Conservation (phyloP, 2,888 invertebrate genomes). For the Anarsia innoxiella region DNA sequence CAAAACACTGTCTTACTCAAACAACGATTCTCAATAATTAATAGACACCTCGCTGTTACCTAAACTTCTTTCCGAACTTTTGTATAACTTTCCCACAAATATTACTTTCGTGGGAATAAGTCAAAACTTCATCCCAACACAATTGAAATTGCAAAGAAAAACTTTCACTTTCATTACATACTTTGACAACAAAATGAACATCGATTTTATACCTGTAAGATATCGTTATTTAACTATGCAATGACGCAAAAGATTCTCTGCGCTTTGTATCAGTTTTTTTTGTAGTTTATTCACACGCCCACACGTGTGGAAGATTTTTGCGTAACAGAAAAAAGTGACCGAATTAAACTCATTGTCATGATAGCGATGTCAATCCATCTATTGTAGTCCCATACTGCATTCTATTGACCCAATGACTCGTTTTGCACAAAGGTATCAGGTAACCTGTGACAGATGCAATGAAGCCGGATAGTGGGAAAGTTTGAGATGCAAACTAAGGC, state of each 20-base stretch:
- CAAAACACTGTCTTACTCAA: not conserved
- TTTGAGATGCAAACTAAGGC: slow-evolving; percentile 63
- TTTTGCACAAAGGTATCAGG: slow-evolving; percentile 54
- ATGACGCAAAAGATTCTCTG: slow-evolving; percentile 38
- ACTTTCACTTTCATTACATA: slow-evolving; percentile 19
- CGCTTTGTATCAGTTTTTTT: slow-evolving; percentile 33
- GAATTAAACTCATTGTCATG: slow-evolving; percentile 21
- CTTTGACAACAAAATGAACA: slow-evolving; percentile 16
- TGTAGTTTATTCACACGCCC: slow-evolving; percentile 48
- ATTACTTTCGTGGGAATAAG: slow-evolving; percentile 45
- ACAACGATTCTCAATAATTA: not conserved
- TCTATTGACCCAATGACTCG: slow-evolving; percentile 54
- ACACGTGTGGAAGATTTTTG: slow-evolving; percentile 52
- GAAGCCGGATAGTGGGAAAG: slow-evolving; percentile 58
- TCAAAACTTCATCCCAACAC: slow-evolving; percentile 12
- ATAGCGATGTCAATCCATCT: slow-evolving; percentile 21
- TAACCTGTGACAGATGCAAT: slow-evolving; percentile 57
- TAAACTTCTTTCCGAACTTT: not conserved
- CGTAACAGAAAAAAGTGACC: slow-evolving; percentile 29
- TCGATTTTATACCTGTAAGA: slow-evolving; percentile 28
- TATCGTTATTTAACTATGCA: slow-evolving; percentile 24
- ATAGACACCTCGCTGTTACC: not conserved
- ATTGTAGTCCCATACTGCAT: slow-evolving; percentile 37
- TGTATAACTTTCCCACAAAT: slow-evolving; percentile 32
- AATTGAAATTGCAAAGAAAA: slow-evolving; percentile 5